These are phyloP conservation scores for Drosophila nasuta DNA, from an alignment of 1,140 invertebrate species.

Conservation along the genomic window DNA sequence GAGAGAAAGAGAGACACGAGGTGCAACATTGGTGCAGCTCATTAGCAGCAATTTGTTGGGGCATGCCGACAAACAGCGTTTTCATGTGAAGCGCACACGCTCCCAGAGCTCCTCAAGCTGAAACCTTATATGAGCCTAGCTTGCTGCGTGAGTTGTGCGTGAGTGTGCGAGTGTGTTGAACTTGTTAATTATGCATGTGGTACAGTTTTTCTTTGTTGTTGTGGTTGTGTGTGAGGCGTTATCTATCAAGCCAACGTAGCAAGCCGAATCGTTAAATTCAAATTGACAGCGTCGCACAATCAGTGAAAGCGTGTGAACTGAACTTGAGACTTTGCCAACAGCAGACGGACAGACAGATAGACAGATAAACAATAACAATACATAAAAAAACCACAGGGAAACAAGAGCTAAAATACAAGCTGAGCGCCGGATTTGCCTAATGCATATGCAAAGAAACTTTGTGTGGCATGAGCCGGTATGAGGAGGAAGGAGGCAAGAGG, in stretches of 20 bases:
- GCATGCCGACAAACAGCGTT: constrained; percentile 64
- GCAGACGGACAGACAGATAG: constrained; percentile 31
- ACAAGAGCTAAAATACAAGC: constrained; percentile 53
- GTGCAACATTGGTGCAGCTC: constrained; percentile 66
- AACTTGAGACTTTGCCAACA: constrained; percentile 71
- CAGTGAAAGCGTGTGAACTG: constrained; percentile 84
- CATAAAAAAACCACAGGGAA: constrained; percentile 63
- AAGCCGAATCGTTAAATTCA: constrained; percentile 60
- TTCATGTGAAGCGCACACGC: constrained; percentile 55
- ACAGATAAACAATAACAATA: constrained; percentile 36
- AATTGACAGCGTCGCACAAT: constrained; percentile 58
- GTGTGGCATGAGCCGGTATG: background rate
- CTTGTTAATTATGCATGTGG: constrained; percentile 67
- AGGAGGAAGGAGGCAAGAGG: background rate
- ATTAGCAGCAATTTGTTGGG: constrained; percentile 79
- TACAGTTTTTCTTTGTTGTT: background rate
- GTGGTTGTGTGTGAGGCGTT: constrained; percentile 9
- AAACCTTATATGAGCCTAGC: constrained; percentile 28
- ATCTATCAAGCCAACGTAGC: constrained; percentile 65
- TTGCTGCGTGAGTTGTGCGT: constrained; percentile 2
- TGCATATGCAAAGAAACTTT: constrained; percentile 67
- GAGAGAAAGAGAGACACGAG: background rate
- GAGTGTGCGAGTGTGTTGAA: constrained; percentile 23
- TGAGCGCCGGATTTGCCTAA: constrained; percentile 30
- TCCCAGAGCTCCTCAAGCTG: constrained; percentile 31